phyloP scores from a whole-genome alignment of 2,888 invertebrate species.

The Patella ulyssiponensis region DNA sequence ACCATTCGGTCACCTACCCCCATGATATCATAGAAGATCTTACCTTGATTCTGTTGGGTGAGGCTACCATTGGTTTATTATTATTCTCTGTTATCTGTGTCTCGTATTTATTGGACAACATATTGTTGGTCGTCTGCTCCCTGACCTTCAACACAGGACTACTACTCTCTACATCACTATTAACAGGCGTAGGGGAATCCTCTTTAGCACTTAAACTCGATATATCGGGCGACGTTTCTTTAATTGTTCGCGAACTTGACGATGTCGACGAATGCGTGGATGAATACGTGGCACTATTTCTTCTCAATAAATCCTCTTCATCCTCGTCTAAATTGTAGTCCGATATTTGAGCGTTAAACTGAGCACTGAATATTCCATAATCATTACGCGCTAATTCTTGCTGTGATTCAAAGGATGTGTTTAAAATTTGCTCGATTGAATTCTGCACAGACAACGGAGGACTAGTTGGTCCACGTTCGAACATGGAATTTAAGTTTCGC shows the following conservation, averaged over 20 bases:
- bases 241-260: constrained; percentile 29
- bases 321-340: constrained; percentile 12
- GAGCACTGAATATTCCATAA: constrained; percentile 35
- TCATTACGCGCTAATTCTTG: constrained; percentile 23
- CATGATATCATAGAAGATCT: too few species aligned
- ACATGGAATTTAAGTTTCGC: not conserved
- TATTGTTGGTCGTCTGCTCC: not conserved
- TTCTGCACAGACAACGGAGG: constrained; percentile 24
- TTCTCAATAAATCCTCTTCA: not conserved
- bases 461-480: constrained; percentile 13
- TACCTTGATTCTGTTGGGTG: not conserved
- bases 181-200: constrained; percentile 58
- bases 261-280: constrained; percentile 27
- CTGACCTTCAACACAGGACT: constrained; percentile 18
- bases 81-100: not conserved
- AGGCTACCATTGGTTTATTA: not conserved
- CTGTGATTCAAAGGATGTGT: constrained; percentile 35
- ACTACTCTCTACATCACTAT: constrained; percentile 55
- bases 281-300: not conserved
- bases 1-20: too few species aligned
- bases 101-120: not conserved
- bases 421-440: constrained; percentile 32
- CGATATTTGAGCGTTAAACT: constrained; percentile 33
- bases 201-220: constrained; percentile 46
- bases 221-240: constrained; percentile 37